Base-by-base conservation (phyloP, 2,797 vertebrate genomes). In the Pangasius larnaudii region DNA sequence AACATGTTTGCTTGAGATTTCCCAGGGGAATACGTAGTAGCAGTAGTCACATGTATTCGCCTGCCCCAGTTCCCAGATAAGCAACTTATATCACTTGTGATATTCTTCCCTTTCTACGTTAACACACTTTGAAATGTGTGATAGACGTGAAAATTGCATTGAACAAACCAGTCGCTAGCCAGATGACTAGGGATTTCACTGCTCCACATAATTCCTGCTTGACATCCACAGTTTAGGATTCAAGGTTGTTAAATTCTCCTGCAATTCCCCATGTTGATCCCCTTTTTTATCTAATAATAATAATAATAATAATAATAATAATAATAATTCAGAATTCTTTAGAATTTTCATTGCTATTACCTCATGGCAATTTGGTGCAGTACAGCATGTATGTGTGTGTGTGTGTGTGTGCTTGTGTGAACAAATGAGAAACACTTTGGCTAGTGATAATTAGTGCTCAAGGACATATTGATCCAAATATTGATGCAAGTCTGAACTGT, bases 391-490 rank as follows among this genome's bases (percentile, higher is more conserved):
- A 18, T 59, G 49, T 5, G 24, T 75, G 58, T 39, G 36, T n/a
- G 30, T 59, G 75, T 16, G 46, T 84, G 65, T 6, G 24, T 75
- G 58, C 11, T 7, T 63, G 72, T 14, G n/a, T 51, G 19, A 36
- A 67, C 49, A 42, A 67, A 69, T 69, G 51, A 88, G 13, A 33
- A n/a, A 51, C 58, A 56, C 33, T 85, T 59, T 27, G 63, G n/a
- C 72, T 67, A 33, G 33, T 51, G 46, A 77, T 74, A 81, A 88
- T 88, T 88, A 86, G 33, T 42, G 39, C 84, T 63, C 75, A 86
- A 85, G 51, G 84, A 53, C 46, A 42, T 46, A 88, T 79, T 69
- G 58, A 59, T 22, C 46, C 39, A 14, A 81, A 71, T 86, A 86
- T 83, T 65, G 39, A 86, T 67, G 74, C 18, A 53, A 61, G 71